phyloP scores from a whole-genome alignment of 2,797 vertebrate species.

The Alosa sapidissima region DNA sequence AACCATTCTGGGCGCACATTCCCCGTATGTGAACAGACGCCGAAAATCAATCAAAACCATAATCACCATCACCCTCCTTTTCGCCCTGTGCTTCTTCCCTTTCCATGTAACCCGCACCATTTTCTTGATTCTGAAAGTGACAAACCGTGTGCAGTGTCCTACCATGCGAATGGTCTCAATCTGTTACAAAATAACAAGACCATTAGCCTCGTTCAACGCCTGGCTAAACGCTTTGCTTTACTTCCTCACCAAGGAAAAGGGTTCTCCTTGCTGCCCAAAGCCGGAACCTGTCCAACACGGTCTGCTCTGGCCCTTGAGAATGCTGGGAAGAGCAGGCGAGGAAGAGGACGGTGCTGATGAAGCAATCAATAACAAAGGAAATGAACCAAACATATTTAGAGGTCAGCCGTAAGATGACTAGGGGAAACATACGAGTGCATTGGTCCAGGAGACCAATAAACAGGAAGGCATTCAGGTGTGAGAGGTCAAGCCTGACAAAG shows the following conservation, averaged over 20 bases:
- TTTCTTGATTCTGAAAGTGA: conserved; percentile 74
- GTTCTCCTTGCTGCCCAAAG: conserved; percentile 69
- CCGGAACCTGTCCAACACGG: conserved; percentile 53
- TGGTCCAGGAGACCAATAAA: not conserved
- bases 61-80: conserved; percentile 79
- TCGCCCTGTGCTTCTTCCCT: conserved; percentile 80
- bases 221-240: conserved; percentile 83
- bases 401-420: conserved; percentile 43
- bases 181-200: conserved; percentile 83
- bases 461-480: not conserved
- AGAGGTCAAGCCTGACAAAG: not conserved
- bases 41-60: conserved; percentile 82
- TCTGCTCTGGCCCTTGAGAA: conserved; percentile 73
- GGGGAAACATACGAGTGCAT: no score
- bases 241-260: conserved; percentile 81
- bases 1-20: conserved; percentile 63
- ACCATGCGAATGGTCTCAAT: conserved; percentile 76
- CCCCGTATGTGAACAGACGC: conserved; percentile 72
- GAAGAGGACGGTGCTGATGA: conserved; percentile 68
- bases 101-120: conserved; percentile 82
- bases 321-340: conserved; percentile 67
- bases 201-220: conserved; percentile 80
- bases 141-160: conserved; percentile 65
- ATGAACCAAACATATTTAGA: conserved; percentile 66
- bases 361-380: conserved; percentile 62